A percentile compares a stretch with the other conserved stretches of the same genome.
These are phyloP conservation scores for Orius insidiosus DNA, from an alignment of 1,140 invertebrate genomes.

Conservation along the genomic window DNA sequence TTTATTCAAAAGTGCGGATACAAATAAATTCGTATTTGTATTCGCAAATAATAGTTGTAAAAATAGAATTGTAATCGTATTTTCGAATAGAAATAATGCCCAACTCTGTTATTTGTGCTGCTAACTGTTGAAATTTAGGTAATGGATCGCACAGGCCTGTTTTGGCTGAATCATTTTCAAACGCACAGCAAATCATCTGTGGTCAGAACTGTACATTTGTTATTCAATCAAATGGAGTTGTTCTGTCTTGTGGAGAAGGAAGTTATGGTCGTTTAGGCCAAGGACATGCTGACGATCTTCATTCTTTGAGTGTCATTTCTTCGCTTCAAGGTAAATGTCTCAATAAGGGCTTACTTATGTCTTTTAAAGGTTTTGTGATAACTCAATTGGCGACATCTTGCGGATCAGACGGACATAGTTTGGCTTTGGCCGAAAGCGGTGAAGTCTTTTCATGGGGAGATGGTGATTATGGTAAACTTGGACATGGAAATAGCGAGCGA, in stretches of 20 bases:
- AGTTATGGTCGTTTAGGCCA: constrained; percentile 39
- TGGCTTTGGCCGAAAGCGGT: constrained; percentile 39
- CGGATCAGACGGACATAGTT: constrained; percentile 42
- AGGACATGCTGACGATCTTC: constrained; percentile 40
- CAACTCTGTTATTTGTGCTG: not conserved
- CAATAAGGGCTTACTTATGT: no score
- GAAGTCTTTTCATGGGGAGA: constrained; percentile 43
- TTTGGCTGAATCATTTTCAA: constrained; percentile 29
- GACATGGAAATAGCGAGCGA: constrained; percentile 46
- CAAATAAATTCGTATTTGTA: no score
- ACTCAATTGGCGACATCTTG: constrained; percentile 41
- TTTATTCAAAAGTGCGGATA: no score
- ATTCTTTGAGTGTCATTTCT: constrained; percentile 40
- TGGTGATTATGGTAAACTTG: constrained; percentile 44
- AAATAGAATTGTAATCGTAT: no score
- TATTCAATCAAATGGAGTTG: constrained; percentile 35
- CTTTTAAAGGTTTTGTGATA: constrained; percentile 38
- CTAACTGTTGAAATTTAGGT: constrained; percentile 17
- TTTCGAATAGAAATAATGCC: no score
- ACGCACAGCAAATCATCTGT: constrained; percentile 40
- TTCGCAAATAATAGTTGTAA: no score
- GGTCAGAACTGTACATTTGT: constrained; percentile 44
- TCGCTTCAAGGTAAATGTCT: constrained; percentile 40
- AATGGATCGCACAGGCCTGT: constrained; percentile 26
- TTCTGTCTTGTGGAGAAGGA: constrained; percentile 39